Percentiles rank a stretch among this genome's conserved stretches.
Evolutionary conservation across 2,888 invertebrate species (phyloP).

Genomic region (Cristatella mucedo): DNA sequence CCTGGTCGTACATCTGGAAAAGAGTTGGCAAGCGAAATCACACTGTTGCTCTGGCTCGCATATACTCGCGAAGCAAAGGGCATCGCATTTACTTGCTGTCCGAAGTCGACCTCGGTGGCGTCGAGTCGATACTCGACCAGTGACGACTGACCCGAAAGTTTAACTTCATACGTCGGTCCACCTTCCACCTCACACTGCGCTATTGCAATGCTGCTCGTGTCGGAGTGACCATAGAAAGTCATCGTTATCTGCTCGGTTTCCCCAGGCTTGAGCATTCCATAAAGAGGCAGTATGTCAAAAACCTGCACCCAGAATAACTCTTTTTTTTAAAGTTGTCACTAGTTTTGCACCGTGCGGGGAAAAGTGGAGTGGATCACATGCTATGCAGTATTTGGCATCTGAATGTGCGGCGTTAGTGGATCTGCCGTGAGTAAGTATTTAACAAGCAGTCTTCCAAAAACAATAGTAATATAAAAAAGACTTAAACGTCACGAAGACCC

Average conservation of each 20-base stretch:
- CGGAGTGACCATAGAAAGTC: slow-evolving; percentile 38
- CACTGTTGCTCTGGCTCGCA: no score
- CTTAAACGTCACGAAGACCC: no score
- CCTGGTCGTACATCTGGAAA: slow-evolving; percentile 32
- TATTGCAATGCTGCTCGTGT: slow-evolving; percentile 31
- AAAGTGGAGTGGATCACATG: no score
- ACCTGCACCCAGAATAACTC: slow-evolving; percentile 19
- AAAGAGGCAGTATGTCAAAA: slow-evolving; percentile 38
- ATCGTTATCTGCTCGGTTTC: slow-evolving; percentile 37
- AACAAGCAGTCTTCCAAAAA: no score
- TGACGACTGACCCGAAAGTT: slow-evolving; percentile 32
- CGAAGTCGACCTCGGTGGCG: slow-evolving; percentile 32
- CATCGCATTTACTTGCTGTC: slow-evolving; percentile 28
- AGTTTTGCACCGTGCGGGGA: no score
- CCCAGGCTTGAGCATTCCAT: slow-evolving; percentile 35
- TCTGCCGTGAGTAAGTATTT: no score
- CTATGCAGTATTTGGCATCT: no score
- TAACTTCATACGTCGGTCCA: slow-evolving; percentile 35
- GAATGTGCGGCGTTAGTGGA: no score
- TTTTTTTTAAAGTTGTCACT: no score
- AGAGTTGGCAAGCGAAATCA: no score
- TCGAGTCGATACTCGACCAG: slow-evolving; percentile 34
- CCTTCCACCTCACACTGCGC: slow-evolving; percentile 38
- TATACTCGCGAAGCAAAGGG: no score
- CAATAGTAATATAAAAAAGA: no score